phyloP scores from a whole-genome alignment of 2,888 invertebrate species.

The Lochmaea capreae region DNA sequence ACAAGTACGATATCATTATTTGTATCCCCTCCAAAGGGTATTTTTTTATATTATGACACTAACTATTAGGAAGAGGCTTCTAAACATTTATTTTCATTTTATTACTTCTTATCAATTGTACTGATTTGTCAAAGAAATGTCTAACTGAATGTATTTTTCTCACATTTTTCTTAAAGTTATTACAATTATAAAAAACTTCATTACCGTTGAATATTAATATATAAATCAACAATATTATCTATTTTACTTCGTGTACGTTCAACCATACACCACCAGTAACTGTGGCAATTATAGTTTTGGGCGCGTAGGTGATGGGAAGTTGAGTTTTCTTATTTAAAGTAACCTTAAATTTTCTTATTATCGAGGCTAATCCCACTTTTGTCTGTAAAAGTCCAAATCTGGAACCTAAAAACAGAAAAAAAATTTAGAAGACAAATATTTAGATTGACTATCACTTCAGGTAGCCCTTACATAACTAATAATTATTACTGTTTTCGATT shows the following conservation, averaged over 20 bases:
- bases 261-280: constrained; percentile 52
- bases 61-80: too few relatives aligned
- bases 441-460: not conserved
- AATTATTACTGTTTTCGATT: too few relatives aligned
- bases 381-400: constrained; percentile 56
- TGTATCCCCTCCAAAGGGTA: too few relatives aligned
- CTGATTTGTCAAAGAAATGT: too few relatives aligned
- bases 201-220: not conserved
- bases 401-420: constrained; percentile 48
- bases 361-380: constrained; percentile 51
- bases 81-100: too few relatives aligned
- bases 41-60: too few relatives aligned
- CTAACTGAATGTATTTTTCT: too few relatives aligned
- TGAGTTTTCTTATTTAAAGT: constrained; percentile 45
- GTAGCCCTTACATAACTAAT: too few relatives aligned
- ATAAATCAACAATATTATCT: constrained; percentile 56
- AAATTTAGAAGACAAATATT: not conserved
- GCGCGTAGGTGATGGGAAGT: constrained; percentile 37
- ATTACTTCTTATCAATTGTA: too few relatives aligned
- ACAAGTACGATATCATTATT: too few relatives aligned
- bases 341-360: constrained; percentile 47
- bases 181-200: too few relatives aligned
- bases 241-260: constrained; percentile 44
- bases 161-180: too few relatives aligned
- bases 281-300: constrained; percentile 39